These are phyloP conservation scores for Varroa destructor DNA, from an alignment of 1,140 invertebrate species.

Conservation along the genomic window DNA sequence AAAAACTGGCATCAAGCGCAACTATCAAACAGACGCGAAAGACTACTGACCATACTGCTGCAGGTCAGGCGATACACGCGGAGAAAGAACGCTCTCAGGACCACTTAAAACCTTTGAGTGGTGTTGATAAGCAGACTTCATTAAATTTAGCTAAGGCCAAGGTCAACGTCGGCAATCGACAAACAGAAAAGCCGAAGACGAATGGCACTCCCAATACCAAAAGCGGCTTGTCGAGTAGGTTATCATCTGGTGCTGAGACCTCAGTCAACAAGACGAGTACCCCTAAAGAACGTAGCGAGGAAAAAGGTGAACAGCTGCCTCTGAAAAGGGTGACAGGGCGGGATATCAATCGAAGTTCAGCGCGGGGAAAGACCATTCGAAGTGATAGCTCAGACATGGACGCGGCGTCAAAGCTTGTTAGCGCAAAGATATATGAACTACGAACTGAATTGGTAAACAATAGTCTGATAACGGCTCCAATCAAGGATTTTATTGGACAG, in stretches of 20 bases:
- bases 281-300: background rate
- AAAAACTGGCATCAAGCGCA: too few relatives aligned
- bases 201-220: background rate
- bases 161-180: background rate
- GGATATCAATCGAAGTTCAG: constrained; percentile 16
- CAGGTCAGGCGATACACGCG: too few relatives aligned
- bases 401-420: constrained; percentile 4
- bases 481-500: constrained; percentile 15
- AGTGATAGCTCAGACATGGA: constrained; percentile 14
- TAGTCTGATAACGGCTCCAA: constrained; percentile 4
- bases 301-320: background rate
- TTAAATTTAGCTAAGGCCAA: background rate
- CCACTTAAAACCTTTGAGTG: background rate
- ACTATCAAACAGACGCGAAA: too few relatives aligned
- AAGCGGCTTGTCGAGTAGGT: background rate
- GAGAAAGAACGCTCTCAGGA: too few relatives aligned
- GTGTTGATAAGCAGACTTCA: background rate
- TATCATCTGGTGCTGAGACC: background rate
- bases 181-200: background rate
- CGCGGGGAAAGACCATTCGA: constrained; percentile 8
- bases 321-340: background rate
- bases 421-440: constrained; percentile 13
- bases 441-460: constrained; percentile 15
- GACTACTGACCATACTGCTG: too few relatives aligned
- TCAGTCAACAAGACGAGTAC: background rate